These are phyloP conservation scores for Sycophila texana DNA, from an alignment of 2,888 invertebrate genomes.

Conservation along the genomic window DNA sequence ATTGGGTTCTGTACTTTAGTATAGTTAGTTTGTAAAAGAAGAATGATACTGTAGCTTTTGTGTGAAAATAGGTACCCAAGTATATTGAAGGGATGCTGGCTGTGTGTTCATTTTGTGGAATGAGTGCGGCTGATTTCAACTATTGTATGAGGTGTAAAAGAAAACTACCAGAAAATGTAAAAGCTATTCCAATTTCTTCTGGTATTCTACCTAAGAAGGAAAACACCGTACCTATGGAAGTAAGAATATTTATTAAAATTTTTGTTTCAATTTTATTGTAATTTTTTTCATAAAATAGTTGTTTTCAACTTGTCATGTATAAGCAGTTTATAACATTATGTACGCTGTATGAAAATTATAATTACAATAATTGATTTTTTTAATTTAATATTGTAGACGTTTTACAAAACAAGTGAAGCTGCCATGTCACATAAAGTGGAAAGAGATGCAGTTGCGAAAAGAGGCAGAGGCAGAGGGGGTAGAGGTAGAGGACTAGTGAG, in stretches of 20 bases:
- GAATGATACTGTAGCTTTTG: slow-evolving; percentile 38
- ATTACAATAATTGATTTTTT: slow-evolving; percentile 11
- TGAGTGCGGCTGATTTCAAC: slow-evolving; percentile 86
- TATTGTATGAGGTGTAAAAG: slow-evolving; percentile 86
- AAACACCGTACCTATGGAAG: slow-evolving; percentile 55
- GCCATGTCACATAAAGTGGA: slow-evolving; percentile 36
- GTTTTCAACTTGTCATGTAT: slow-evolving; percentile 40
- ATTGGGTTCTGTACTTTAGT: background rate
- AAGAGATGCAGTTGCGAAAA: slow-evolving; percentile 60
- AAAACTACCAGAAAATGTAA: slow-evolving; percentile 85
- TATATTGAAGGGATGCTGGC: slow-evolving; percentile 82
- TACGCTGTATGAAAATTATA: background rate
- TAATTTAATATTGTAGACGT: slow-evolving; percentile 63
- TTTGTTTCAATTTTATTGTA: slow-evolving; percentile 21
- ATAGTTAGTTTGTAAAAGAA: slow-evolving; percentile 12
- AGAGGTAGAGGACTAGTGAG: slow-evolving; percentile 62
- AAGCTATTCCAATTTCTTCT: slow-evolving; percentile 74
- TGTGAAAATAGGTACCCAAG: slow-evolving; percentile 57
- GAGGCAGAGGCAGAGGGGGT: slow-evolving; percentile 63
- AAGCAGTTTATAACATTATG: slow-evolving; percentile 10
- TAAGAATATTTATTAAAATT: slow-evolving; percentile 53
- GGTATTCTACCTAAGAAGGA: slow-evolving; percentile 59
- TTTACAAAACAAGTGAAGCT: slow-evolving; percentile 67
- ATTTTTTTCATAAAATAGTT: slow-evolving; percentile 1
- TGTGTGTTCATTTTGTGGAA: slow-evolving; percentile 88